phyloP scores from a whole-genome alignment of 2,113 vertebrate species.

The Bos indicus region DNA sequence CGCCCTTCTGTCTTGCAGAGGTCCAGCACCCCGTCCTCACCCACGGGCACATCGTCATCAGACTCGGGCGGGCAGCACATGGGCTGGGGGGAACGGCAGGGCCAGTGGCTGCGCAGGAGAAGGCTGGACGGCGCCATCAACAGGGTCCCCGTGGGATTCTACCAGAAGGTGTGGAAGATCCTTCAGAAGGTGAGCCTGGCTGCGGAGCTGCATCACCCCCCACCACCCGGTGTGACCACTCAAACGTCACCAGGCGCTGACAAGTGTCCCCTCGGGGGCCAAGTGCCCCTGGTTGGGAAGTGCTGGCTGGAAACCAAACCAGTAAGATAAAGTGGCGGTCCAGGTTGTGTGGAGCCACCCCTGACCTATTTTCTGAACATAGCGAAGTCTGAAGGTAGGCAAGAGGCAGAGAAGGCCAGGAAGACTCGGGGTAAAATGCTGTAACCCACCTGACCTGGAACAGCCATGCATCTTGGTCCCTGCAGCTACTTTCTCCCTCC shows the following conservation, averaged over 20 bases:
- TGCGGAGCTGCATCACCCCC: background rate
- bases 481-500: background rate
- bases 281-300: background rate
- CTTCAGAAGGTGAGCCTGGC: constrained; percentile 89
- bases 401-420: background rate
- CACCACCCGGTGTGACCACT: background rate
- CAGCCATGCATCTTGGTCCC: background rate
- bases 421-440: background rate
- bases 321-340: background rate
- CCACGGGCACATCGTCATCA: constrained; percentile 88
- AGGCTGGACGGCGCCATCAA: constrained; percentile 97
- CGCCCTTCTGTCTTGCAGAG: constrained; percentile 79
- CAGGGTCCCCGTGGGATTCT: constrained; percentile 97
- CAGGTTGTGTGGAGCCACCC: background rate
- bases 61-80: constrained; percentile 79
- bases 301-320: background rate
- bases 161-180: constrained; percentile 98
- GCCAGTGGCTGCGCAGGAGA: constrained; percentile 97
- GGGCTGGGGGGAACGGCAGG: constrained; percentile 92
- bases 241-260: background rate
- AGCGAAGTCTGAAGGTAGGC: background rate
- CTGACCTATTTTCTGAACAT: background rate
- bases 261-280: background rate
- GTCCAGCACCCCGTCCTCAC: constrained; percentile 94
- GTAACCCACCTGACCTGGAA: accelerated